Evolutionary conservation across 2,888 invertebrate species (phyloP), one percentile per base, ranked within the genome.

Genomic region (Agonopterix arenella): DNA sequence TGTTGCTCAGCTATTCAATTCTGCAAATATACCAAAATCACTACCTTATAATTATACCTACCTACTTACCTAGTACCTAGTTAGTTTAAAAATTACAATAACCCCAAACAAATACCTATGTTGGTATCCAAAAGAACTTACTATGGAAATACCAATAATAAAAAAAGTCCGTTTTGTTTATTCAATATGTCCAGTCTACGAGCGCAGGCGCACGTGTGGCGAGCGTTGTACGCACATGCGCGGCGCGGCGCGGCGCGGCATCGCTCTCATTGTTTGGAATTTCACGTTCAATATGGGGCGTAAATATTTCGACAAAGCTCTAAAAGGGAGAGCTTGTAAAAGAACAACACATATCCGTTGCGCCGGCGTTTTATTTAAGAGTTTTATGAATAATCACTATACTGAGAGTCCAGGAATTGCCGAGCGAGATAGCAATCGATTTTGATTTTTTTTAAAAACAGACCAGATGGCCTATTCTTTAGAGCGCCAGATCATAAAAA

Each of bases 271-370:
- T 86, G 88, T 89, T 88, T 76, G 76, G 73, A 77, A 85, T 84
- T 84, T 84, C 79, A 81, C 78, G 74, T 84, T 76, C 80, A 84
- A 84, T 86, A 78, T 82, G 73, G 80, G 75, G 76, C 81, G 80
- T 88, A 84, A 86, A 89, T 84, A 85, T 86, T 85, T 84, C 84
- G 79, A 86, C 86, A 81, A 84, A 74, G 74, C 76, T 75, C 71
- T 74, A 79, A 79, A 81, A 83, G 80, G 81, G 80, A 79, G 73
- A 75, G 70, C 68, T 62, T 71, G 73, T 75, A 76, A 75, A 77
- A 70, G 70, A 78, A 76, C 73, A 73, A 70, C 68, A 69, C 65
- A 73, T 70, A 76, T 78, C 40, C 40, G 40, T 40, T 40, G n/a
- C n/a, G 4, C 10, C n/a, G 40, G 28, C 28, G 28, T 28, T 28